A percentile compares a stretch with the other conserved stretches of the same genome.
Evolutionary conservation across 2,113 vertebrate species (phyloP).

Genomic region (Coregonus clupeaformis): DNA sequence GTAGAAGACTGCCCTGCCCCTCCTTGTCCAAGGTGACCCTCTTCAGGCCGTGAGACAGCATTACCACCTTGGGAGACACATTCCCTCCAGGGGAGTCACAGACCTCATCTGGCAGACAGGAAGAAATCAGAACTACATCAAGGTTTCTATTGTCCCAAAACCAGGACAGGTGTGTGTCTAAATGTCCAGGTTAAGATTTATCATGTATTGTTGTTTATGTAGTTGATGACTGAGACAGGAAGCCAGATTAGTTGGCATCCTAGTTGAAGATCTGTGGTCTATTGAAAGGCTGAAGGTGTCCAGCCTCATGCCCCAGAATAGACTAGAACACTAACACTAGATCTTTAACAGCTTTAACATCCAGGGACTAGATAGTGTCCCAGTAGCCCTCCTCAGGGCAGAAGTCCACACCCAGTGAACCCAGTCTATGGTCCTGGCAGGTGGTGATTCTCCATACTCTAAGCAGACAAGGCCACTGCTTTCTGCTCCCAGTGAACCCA

Average conservation of each 20-base stretch:
- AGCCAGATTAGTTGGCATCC: neutral
- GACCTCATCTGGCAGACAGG: slow-evolving; percentile 76
- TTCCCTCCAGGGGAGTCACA: slow-evolving; percentile 80
- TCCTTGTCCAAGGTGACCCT: slow-evolving; percentile 82
- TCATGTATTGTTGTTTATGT: neutral
- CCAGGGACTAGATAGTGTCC: neutral
- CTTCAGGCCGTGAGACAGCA: slow-evolving; percentile 78
- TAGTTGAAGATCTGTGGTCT: neutral
- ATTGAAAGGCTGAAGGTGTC: neutral
- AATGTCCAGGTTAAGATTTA: neutral
- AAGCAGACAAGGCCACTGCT: too few relatives aligned
- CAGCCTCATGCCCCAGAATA: neutral
- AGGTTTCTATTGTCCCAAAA: neutral
- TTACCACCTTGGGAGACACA: slow-evolving; percentile 75
- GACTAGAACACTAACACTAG: neutral
- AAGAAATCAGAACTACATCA: neutral
- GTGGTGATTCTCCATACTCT: neutral
- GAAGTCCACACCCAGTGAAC: neutral
- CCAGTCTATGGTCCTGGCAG: neutral
- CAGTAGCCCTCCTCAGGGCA: neutral
- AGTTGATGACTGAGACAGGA: neutral
- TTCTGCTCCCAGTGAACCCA: neutral
- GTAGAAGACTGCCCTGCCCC: slow-evolving; percentile 72
- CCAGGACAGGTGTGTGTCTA: neutral
- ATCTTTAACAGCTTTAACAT: neutral